Conservation (phyloP, 2,797 vertebrate genomes). For the Paratrypauchen microcephalus region DNA sequence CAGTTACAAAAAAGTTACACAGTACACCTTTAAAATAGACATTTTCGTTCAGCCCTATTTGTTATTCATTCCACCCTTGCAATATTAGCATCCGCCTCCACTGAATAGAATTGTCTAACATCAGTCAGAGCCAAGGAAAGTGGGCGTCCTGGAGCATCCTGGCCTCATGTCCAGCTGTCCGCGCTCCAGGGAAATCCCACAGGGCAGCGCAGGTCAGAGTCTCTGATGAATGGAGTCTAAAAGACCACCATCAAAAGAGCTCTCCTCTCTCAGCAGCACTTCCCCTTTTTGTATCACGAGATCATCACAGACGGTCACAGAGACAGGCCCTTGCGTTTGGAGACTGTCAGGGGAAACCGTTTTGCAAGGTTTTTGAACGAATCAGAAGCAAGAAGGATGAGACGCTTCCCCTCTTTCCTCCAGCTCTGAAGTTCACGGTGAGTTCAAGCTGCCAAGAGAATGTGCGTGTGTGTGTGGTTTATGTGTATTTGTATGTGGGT, state of each 20-base stretch:
- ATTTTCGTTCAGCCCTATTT: background rate
- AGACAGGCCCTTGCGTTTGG: slow-evolving; percentile 55
- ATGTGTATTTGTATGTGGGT: background rate
- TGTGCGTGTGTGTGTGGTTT: background rate
- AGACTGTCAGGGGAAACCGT: slow-evolving; percentile 44
- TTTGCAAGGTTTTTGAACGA: slow-evolving; percentile 63
- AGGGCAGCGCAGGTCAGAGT: slow-evolving; percentile 46
- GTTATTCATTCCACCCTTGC: background rate
- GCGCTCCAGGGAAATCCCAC: slow-evolving; percentile 46
- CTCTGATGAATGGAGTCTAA: slow-evolving; percentile 52
- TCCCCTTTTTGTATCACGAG: slow-evolving; percentile 46
- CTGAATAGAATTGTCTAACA: slow-evolving; percentile 19
- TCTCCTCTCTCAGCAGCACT: slow-evolving; percentile 31
- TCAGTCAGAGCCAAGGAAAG: slow-evolving; percentile 18
- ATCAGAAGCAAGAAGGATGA: slow-evolving; percentile 53
- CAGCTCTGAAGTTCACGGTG: slow-evolving; percentile 48
- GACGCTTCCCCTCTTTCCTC: slow-evolving; percentile 61
- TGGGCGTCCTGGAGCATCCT: slow-evolving; percentile 46
- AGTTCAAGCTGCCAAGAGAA: slow-evolving; percentile 62
- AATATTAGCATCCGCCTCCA: background rate
- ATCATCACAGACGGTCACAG: slow-evolving; percentile 4
- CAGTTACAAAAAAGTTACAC: too few relatives aligned
- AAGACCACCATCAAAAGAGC: slow-evolving; percentile 26
- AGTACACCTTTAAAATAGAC: background rate
- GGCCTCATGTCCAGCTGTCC: slow-evolving; percentile 55